Percentiles rank a stretch among this genome's conserved stretches.
phyloP scores from a whole-genome alignment of 2,113 vertebrate species.

The Cryptotis parvus region DNA sequence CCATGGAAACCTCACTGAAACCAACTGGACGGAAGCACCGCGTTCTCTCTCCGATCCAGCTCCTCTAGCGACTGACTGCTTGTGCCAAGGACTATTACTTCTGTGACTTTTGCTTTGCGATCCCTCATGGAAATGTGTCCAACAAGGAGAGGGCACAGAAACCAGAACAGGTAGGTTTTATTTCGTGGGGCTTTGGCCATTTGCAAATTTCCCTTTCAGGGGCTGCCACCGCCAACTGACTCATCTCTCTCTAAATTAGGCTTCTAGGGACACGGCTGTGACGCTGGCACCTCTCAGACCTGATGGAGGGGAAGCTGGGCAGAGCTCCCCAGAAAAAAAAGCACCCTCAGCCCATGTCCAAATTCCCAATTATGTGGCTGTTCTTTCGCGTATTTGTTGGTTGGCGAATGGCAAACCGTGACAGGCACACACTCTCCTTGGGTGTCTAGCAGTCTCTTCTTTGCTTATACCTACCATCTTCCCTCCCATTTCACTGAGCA shows the following conservation, averaged over 20 bases:
- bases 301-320: neutral
- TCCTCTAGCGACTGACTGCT: no score
- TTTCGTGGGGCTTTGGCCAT: no score
- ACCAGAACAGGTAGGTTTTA: no score
- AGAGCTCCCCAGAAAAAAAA: neutral
- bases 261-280: neutral
- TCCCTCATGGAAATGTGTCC: no score
- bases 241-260: neutral
- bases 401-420: conserved; percentile 15
- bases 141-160: no score
- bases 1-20: no score
- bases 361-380: neutral
- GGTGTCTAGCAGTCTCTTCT: neutral
- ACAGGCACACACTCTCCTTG: neutral
- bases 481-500: conserved; percentile 8
- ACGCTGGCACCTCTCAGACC: neutral
- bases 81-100: no score
- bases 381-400: conserved; percentile 3
- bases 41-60: no score
- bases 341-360: neutral
- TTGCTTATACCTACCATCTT: neutral
- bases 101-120: no score
- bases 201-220: no score
- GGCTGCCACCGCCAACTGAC: neutral
- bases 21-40: no score